Conservation (phyloP, 2,888 invertebrate genomes). For the Cerceris rybyensis region DNA sequence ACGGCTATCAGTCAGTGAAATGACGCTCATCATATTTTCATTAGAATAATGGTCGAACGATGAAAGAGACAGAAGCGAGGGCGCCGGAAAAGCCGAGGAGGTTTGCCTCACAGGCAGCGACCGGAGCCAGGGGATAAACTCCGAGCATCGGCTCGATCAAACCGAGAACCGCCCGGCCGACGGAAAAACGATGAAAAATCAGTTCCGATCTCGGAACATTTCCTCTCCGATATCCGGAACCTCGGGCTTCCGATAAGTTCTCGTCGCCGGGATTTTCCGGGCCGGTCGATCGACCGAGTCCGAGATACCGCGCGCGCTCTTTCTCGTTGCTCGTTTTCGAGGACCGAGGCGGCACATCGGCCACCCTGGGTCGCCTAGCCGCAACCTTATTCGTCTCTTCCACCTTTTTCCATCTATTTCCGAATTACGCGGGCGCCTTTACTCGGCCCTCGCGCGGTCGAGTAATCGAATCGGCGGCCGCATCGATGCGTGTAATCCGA, state of each 20-base stretch:
- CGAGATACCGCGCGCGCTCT: constrained; percentile 58
- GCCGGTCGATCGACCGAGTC: constrained; percentile 16
- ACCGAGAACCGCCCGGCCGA: not conserved
- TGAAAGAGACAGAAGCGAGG: constrained; percentile 29
- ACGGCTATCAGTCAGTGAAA: constrained; percentile 66
- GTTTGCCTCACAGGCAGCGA: not conserved
- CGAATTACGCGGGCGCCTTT: not conserved
- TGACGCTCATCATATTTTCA: constrained; percentile 72
- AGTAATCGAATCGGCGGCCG: constrained; percentile 13
- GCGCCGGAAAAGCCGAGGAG: constrained; percentile 13
- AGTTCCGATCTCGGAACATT: not conserved
- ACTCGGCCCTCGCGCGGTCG: not conserved
- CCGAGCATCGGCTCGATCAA: not conserved
- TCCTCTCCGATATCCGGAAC: constrained; percentile 17
- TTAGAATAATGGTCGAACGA: constrained; percentile 65
- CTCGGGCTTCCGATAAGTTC: constrained; percentile 54
- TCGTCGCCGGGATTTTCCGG: constrained; percentile 8
- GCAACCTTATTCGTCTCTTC: too few relatives aligned
- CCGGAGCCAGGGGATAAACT: not conserved
- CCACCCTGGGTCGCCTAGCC: too few relatives aligned
- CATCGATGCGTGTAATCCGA: constrained; percentile 3
- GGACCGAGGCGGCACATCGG: too few relatives aligned
- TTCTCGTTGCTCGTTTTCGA: not conserved
- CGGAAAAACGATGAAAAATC: constrained; percentile 21
- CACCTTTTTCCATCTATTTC: not conserved